A percentile compares a stretch with the other conserved stretches of the same genome.
These are phyloP conservation scores for Incurvaria masculella DNA, from an alignment of 2,888 invertebrate genomes.

Conservation along the genomic window DNA sequence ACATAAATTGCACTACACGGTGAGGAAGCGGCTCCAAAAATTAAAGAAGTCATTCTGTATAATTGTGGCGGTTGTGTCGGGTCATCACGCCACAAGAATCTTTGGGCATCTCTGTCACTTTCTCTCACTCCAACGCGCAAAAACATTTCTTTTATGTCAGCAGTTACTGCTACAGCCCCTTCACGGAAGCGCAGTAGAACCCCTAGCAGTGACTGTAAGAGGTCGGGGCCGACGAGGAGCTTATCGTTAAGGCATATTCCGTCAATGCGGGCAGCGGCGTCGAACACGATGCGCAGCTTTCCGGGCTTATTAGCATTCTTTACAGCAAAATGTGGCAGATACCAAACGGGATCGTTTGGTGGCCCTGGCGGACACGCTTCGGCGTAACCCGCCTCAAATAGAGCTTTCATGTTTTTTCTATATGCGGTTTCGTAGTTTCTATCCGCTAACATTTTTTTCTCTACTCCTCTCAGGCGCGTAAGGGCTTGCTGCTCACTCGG, in stretches of 20 bases:
- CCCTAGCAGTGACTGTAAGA: conserved; percentile 9
- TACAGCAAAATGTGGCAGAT: conserved; percentile 15
- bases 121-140: neutral
- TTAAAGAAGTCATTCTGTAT: conserved; percentile 2
- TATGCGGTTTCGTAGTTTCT: conserved; percentile 5
- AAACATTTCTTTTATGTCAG: conserved; percentile 13
- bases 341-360: conserved; percentile 5
- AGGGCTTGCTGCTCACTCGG: conserved; percentile 5
- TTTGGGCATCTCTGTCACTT: conserved; percentile 5
- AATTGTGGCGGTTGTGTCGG: neutral
- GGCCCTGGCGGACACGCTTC: conserved; percentile 5
- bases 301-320: conserved; percentile 12
- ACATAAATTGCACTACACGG: conserved; percentile 6
- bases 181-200: conserved; percentile 16
- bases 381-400: conserved; percentile 11
- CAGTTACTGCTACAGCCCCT: conserved; percentile 11
- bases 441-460: conserved; percentile 9
- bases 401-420: conserved; percentile 5
- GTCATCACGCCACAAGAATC: conserved; percentile 3
- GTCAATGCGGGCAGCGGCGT: conserved; percentile 5
- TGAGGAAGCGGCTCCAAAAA: conserved; percentile 8
- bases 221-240: conserved; percentile 16
- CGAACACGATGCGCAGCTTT: conserved; percentile 13
- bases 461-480: conserved; percentile 4
- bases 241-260: conserved; percentile 8